Base-by-base conservation (phyloP, 2,888 invertebrate genomes). In the Conchocele bisecta region DNA sequence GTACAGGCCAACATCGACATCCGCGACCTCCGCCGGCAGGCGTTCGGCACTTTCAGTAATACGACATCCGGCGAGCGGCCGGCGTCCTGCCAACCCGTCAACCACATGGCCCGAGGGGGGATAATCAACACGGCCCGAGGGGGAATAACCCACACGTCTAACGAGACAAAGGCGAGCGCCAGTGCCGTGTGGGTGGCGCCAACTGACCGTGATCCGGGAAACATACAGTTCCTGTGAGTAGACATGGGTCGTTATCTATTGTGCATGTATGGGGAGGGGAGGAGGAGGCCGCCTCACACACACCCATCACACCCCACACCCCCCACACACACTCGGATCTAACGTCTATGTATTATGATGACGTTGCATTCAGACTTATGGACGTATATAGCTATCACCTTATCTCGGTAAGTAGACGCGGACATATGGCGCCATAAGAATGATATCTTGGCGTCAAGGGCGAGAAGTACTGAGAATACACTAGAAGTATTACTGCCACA, bases 221-320 rank as follows among this genome's bases (percentile, higher is more conserved):
- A 53, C 28, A 33, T 77, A 26, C 74, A 77, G 51, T 77, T 77
- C 51, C 22, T 74, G 77, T 74, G 51, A 67, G 77, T 70, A 9
- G 15, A 44, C 22, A 44, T 41, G 41, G 7, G 15, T 20, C 41
- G 5, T n/a, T n/a, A n/a, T n/a, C n/a, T n/a, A n/a, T n/a, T n/a
- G n/a, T n/a, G n/a, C n/a, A n/a, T n/a, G n/a, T n/a, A n/a, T n/a
- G n/a, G n/a, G n/a, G n/a, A n/a, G n/a, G n/a, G n/a, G n/a, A n/a
- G n/a, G n/a, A n/a, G n/a, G n/a, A n/a, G n/a, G n/a, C n/a, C n/a
- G n/a, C n/a, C n/a, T n/a, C n/a, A n/a, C n/a, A n/a, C n/a, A n/a
- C n/a, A n/a, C n/a, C n/a, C n/a, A n/a, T n/a, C n/a, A n/a, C n/a
- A n/a, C n/a, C n/a, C n/a, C n/a, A n/a, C n/a, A n/a, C n/a, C n/a